Conservation (phyloP, 2,888 invertebrate genomes). For the Glaucopsyche alexis region DNA sequence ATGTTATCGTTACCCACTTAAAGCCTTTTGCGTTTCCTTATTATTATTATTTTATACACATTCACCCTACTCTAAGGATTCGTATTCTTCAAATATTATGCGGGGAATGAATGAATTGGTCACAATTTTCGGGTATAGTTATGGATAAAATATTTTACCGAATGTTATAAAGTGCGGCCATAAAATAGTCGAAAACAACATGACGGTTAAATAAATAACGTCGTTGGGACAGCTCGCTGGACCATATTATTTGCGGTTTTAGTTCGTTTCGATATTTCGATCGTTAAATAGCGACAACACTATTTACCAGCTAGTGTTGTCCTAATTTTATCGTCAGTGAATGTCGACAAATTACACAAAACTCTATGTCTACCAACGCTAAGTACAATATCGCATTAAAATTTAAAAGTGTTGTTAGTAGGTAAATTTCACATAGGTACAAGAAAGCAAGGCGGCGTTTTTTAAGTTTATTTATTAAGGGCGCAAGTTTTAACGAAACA, state of each 20-base stretch:
- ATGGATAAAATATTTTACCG: slow-evolving; percentile 1
- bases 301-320: background rate
- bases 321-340: background rate
- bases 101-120: background rate
- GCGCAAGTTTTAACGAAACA: no score
- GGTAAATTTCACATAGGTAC: no score
- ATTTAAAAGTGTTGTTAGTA: no score
- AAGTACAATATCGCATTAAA: no score
- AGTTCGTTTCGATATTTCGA: slow-evolving; percentile 19
- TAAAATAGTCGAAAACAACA: slow-evolving; percentile 26
- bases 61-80: background rate
- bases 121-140: background rate
- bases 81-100: background rate
- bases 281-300: slow-evolving; percentile 6
- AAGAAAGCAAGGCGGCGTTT: no score
- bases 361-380: no score
- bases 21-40: background rate
- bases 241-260: slow-evolving; percentile 26
- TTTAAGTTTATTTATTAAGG: no score
- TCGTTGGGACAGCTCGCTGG: slow-evolving; percentile 7
- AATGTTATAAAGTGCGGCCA: slow-evolving; percentile 17
- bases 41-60: background rate
- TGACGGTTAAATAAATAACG: slow-evolving; percentile 20
- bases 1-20: background rate
- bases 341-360: no score